These are phyloP conservation scores for Clarias platycephalus DNA, from an alignment of 2,797 vertebrate species.

Conservation along the genomic window DNA sequence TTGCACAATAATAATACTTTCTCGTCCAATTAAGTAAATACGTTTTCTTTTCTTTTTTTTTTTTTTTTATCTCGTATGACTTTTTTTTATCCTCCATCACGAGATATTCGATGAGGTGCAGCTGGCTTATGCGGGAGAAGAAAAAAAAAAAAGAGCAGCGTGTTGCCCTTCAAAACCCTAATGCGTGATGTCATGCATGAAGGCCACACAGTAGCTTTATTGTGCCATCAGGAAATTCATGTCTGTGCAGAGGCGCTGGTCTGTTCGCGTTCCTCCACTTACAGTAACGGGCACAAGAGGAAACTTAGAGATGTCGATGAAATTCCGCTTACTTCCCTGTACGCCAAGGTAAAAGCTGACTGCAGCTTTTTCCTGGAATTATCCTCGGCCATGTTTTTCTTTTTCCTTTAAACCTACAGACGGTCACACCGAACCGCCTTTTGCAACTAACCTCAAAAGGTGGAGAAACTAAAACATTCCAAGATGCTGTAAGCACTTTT, in stretches of 20 bases:
- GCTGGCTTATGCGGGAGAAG: not conserved
- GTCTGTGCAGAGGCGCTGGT: slow-evolving; percentile 8
- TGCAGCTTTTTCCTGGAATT: not conserved
- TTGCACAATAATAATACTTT: not conserved
- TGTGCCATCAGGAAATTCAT: slow-evolving; percentile 42
- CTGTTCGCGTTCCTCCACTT: not conserved
- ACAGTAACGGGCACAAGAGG: not conserved
- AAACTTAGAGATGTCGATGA: not conserved
- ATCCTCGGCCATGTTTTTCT: not conserved
- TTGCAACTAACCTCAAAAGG: slow-evolving; percentile 5
- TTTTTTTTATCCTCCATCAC: slow-evolving; percentile 23
- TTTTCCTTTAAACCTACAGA: slow-evolving; percentile 4
- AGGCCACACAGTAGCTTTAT: slow-evolving; percentile 37
- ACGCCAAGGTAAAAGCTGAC: not conserved
- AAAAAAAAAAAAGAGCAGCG: not conserved
- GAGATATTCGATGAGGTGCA: slow-evolving; percentile 18
- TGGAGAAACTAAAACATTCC: slow-evolving; percentile 21
- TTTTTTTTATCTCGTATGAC: not conserved
- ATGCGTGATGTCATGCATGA: slow-evolving; percentile 36
- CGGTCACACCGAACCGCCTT: not conserved
- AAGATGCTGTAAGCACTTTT: not conserved
- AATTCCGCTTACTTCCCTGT: not conserved
- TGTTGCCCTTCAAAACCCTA: slow-evolving; percentile 31
- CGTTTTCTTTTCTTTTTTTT: not conserved
- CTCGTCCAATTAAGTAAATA: slow-evolving; percentile 12